A percentile compares a stretch with the other conserved stretches of the same genome.
Evolutionary conservation across 2,797 vertebrate species (phyloP).

Genomic region (Parotocinclus haroldoi): DNA sequence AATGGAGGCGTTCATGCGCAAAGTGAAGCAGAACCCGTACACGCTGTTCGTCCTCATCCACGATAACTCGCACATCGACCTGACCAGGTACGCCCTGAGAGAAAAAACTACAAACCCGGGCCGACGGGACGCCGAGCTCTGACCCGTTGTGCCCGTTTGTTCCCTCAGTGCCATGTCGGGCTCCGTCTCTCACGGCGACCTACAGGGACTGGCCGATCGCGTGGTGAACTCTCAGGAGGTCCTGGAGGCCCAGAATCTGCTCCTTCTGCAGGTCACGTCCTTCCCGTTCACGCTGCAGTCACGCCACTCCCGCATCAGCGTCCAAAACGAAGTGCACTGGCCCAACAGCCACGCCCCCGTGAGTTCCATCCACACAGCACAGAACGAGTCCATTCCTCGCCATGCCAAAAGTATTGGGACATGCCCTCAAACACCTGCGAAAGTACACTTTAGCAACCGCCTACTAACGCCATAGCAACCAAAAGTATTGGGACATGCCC

Average conservation of each 20-base stretch:
- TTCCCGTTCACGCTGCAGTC: constrained; percentile 94
- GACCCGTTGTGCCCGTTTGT: background rate
- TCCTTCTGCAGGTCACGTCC: constrained; percentile 97
- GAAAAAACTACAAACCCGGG: too few species aligned
- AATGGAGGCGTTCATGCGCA: constrained; percentile 93
- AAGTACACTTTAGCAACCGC: too few species aligned
- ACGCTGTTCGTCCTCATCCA: constrained; percentile 96
- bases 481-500: too few species aligned
- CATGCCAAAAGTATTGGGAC: too few species aligned
- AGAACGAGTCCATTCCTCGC: too few species aligned
- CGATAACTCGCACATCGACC: constrained; percentile 92
- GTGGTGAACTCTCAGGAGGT: constrained; percentile 96
- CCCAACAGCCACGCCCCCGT: constrained; percentile 70
- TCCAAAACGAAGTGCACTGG: constrained; percentile 91
- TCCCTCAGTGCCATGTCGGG: constrained; percentile 82
- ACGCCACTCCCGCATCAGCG: constrained; percentile 87
- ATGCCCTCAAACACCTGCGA: too few species aligned
- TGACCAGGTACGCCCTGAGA: constrained; percentile 79
- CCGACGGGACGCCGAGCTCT: background rate
- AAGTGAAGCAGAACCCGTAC: constrained; percentile 94
- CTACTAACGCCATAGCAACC: too few species aligned
- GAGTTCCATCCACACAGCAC: too few species aligned
- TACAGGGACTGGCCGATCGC: constrained; percentile 91
- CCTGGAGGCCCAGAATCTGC: constrained; percentile 89
- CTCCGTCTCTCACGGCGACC: constrained; percentile 88